Conservation (phyloP, 2,888 invertebrate species). For the Dryomyza anilis region DNA sequence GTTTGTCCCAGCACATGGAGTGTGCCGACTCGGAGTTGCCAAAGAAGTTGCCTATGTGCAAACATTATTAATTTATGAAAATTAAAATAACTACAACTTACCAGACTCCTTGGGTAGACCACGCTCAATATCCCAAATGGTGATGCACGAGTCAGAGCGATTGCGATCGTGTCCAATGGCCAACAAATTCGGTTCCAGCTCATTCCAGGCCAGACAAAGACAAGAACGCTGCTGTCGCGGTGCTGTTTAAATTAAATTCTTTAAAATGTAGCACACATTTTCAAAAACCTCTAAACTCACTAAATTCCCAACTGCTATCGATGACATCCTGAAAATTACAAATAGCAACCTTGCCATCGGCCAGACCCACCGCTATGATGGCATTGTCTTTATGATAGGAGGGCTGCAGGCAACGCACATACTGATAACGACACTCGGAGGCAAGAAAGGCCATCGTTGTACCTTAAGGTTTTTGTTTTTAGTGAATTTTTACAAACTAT, state of each 20-base stretch:
- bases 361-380: constrained; percentile 84
- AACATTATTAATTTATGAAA: not conserved
- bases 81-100: constrained; percentile 29
- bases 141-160: constrained; percentile 84
- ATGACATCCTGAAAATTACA: constrained; percentile 77
- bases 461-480: not conserved
- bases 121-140: constrained; percentile 80
- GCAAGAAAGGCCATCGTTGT: constrained; percentile 42
- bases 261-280: not conserved
- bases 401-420: constrained; percentile 86
- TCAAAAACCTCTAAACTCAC: constrained; percentile 39
- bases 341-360: constrained; percentile 85
- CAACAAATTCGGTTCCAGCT: constrained; percentile 77
- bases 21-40: constrained; percentile 84
- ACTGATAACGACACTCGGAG: constrained; percentile 66
- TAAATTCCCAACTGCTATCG: constrained; percentile 57
- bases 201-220: constrained; percentile 88
- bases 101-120: constrained; percentile 57
- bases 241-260: constrained; percentile 63
- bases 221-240: constrained; percentile 85
- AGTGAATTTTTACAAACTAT: not conserved
- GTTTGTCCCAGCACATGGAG: constrained; percentile 82
- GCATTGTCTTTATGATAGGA: constrained; percentile 82
- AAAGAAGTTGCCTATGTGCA: constrained; percentile 66
- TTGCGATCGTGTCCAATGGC: constrained; percentile 89